Base-by-base conservation (phyloP, 2,113 vertebrate species). In the Andinoacara biseriatus region DNA sequence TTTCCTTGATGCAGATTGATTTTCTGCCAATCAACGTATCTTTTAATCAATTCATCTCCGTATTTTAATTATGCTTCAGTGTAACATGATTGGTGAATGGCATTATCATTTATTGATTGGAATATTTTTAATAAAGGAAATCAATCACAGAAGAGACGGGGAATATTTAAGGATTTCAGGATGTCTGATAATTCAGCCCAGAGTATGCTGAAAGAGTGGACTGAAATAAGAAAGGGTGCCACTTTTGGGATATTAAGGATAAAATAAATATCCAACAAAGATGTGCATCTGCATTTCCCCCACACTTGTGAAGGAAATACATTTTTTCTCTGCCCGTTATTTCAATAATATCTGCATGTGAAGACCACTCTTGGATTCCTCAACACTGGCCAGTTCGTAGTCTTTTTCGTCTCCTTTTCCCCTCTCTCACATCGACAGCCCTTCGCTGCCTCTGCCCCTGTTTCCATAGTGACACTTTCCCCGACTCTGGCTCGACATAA, bases 381-480 rank as follows among this genome's bases (percentile, higher is more conserved):
- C 76, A 77, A 56, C 87, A 90, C 58, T 10, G 75, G 49, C 78
- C 89, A 79, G 60, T 78, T 90, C 77, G 35, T 43, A 33, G 84
- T 65, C 59, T 79, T 86, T 83, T 54, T 57, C 65, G 24, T 31
- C 24, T 58, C 58, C 69, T 80, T 46, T 24, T 10, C 58, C 82
- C 79, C 72, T 77, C 78, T 69, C 82, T 82, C 76, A 58, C 74
- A 89, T 35, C 82, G 80, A 91, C 78, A 92, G 38, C 88, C 82
- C 86, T 91, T 84, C 62, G n/a, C 90, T 94, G 91, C 92, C 84
- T 94, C 89, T 89, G 89, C 92, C 92, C 92, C 86, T 91, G 94
- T 95, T 95, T 93, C 94, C 94, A 95, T 95, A 94, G 94, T 94
- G 94, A 95, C 94, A 93, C 93, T 93, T 92, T 91, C 92, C 94